Percentiles rank a stretch among this genome's conserved stretches.
Evolutionary conservation across 2,797 vertebrate genomes (phyloP).

Genomic region (Enoplosus armatus): DNA sequence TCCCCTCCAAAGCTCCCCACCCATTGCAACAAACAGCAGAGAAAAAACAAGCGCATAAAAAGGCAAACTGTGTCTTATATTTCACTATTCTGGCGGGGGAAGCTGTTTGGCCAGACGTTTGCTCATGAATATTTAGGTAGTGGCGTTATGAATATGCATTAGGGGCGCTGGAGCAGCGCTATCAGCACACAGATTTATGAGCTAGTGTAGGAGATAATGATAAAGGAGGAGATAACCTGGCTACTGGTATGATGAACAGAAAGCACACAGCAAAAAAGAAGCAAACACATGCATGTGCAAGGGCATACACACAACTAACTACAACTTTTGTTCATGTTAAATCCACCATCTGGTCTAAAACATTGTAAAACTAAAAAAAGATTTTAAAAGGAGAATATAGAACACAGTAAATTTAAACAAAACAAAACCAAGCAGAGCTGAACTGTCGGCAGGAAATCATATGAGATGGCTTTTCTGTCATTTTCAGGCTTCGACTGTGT

Average conservation of each 20-base stretch:
- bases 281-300: constrained; percentile 16
- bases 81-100: constrained; percentile 76
- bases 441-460: constrained; percentile 29
- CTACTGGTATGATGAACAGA: constrained; percentile 53
- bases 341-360: not conserved
- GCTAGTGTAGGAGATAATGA: constrained; percentile 77
- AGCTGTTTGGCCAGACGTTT: constrained; percentile 82
- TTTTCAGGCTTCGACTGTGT: constrained; percentile 41
- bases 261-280: constrained; percentile 24
- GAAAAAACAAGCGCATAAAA: constrained; percentile 82
- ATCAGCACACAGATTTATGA: constrained; percentile 82
- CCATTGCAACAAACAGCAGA: constrained; percentile 69
- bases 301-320: not conserved
- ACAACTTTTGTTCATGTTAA: not conserved
- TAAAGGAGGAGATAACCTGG: constrained; percentile 78
- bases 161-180: constrained; percentile 60
- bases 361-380: not conserved
- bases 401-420: constrained; percentile 10
- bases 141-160: constrained; percentile 85
- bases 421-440: constrained; percentile 13
- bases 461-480: constrained; percentile 45
- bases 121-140: constrained; percentile 84
- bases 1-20: constrained; percentile 59
- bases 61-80: constrained; percentile 81
- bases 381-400: too few relatives aligned